Conservation (phyloP, 2,888 invertebrate species). For the Drosophila setosimentum region DNA sequence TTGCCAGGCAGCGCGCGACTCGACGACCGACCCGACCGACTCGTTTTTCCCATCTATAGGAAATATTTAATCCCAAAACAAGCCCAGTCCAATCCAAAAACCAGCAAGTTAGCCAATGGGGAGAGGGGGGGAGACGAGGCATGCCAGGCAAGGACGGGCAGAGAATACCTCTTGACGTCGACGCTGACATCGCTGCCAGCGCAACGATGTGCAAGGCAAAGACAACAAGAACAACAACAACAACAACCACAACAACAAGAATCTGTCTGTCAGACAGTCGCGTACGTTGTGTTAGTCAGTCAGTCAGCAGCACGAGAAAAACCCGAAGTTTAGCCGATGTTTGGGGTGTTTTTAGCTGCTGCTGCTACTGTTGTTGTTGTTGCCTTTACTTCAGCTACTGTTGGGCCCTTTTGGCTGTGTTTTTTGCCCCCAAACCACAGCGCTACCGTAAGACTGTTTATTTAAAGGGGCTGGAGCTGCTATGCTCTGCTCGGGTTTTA, state of each 20-base stretch:
- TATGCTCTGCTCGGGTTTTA: background rate
- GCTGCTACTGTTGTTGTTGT: background rate
- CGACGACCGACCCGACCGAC: slow-evolving; percentile 80
- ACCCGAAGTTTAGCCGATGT: slow-evolving; percentile 66
- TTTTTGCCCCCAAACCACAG: slow-evolving; percentile 35
- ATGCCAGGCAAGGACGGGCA: slow-evolving; percentile 58
- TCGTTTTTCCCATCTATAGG: slow-evolving; percentile 82
- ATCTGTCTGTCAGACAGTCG: slow-evolving; percentile 16
- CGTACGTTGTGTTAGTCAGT: slow-evolving; percentile 9
- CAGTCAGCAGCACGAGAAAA: slow-evolving; percentile 21
- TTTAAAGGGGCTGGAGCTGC: slow-evolving; percentile 10
- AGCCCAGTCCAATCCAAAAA: slow-evolving; percentile 73
- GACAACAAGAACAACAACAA: slow-evolving; percentile 41
- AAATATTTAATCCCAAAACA: slow-evolving; percentile 81
- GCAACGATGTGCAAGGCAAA: slow-evolving; percentile 67
- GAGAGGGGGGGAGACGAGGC: slow-evolving; percentile 11
- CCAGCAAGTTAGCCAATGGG: slow-evolving; percentile 23
- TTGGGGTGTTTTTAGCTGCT: slow-evolving; percentile 60
- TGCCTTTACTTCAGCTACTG: slow-evolving; percentile 11
- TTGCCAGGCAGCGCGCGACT: slow-evolving; percentile 46
- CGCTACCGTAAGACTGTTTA: slow-evolving; percentile 40
- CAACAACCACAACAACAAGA: slow-evolving; percentile 40
- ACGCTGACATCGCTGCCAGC: slow-evolving; percentile 35
- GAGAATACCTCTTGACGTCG: slow-evolving; percentile 60
- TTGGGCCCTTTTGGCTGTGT: slow-evolving; percentile 42